Conservation (phyloP, 1,140 invertebrate species). For the Oncopodura yosiiana region DNA sequence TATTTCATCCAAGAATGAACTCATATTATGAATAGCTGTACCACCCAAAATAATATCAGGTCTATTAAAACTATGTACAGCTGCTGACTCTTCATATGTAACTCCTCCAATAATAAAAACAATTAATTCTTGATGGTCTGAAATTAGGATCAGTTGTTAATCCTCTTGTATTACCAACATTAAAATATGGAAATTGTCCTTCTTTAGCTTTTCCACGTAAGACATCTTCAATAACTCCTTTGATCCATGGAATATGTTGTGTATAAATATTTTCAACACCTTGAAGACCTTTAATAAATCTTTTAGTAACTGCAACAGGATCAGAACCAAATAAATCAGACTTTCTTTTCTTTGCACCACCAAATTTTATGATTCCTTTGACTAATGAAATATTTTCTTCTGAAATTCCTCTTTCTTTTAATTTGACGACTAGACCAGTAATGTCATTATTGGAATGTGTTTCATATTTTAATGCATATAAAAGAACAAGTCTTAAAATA, state of each 20-base stretch:
- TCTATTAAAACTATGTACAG: conserved; percentile 71
- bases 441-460: conserved; percentile 77
- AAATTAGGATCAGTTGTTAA: conserved; percentile 28
- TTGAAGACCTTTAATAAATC: conserved; percentile 55
- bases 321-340: conserved; percentile 32
- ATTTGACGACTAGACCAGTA: conserved; percentile 56
- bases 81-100: conserved; percentile 90
- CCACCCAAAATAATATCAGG: conserved; percentile 75
- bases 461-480: conserved; percentile 90
- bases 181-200: conserved; percentile 69
- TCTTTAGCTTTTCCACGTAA: conserved; percentile 77
- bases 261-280: conserved; percentile 97
- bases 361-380: conserved; percentile 22
- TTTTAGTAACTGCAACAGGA: conserved; percentile 26
- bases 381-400: conserved; percentile 38
- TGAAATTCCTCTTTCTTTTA: conserved; percentile 56
- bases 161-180: conserved; percentile 37
- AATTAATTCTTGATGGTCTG: conserved; percentile 78
- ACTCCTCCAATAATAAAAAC: conserved; percentile 93
- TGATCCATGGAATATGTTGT: conserved; percentile 79
- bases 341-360: conserved; percentile 29
- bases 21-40: conserved; percentile 81
- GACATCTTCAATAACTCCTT: conserved; percentile 76
- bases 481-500: conserved; percentile 73
- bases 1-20: conserved; percentile 66